Conservation (phyloP, 2,113 vertebrate genomes). For the Gymnorhina tibicen region DNA sequence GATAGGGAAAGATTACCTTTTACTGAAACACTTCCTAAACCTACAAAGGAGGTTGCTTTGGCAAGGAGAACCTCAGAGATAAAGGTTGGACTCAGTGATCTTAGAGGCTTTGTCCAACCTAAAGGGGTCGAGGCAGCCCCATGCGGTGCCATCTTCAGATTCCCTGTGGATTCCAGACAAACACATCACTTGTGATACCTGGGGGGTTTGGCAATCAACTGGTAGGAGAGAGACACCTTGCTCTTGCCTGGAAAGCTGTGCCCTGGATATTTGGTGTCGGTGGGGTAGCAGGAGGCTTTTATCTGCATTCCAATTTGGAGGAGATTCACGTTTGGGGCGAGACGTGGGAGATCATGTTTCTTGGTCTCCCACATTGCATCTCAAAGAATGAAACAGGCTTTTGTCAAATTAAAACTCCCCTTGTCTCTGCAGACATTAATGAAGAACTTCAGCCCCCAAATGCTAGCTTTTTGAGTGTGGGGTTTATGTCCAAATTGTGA, state of each 20-base stretch:
- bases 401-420: not conserved
- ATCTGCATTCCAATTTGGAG: not conserved
- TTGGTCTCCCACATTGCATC: not conserved
- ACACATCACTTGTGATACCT: not conserved
- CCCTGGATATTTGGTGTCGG: not conserved
- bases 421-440: not conserved
- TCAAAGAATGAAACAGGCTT: not conserved
- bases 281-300: not conserved
- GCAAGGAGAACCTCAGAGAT: not conserved
- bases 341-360: fast-evolving
- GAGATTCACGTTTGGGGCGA: not conserved
- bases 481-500: not conserved
- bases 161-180: not conserved
- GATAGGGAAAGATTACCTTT: not conserved
- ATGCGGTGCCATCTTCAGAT: not conserved
- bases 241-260: not conserved
- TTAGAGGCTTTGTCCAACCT: not conserved
- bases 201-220: not conserved
- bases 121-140: not conserved
- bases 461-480: not conserved
- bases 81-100: not conserved
- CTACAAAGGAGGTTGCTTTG: not conserved
- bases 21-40: not conserved
- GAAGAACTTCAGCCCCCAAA: not conserved
- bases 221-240: not conserved